Evolutionary conservation across 2,888 invertebrate genomes (phyloP).

Genomic region (Physocephala rufipes): DNA sequence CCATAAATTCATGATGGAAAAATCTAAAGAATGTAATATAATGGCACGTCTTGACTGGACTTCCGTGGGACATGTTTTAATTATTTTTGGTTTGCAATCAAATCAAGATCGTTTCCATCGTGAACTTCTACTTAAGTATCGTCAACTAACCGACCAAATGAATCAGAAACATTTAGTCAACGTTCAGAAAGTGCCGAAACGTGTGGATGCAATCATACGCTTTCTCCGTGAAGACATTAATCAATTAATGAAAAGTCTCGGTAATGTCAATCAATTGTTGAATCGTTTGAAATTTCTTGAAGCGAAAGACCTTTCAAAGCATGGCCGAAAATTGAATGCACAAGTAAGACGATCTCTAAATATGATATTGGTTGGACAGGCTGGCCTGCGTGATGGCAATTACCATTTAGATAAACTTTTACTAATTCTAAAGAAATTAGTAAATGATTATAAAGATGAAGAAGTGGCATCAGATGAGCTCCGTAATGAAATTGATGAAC

Average conservation of each 20-base stretch:
- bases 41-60: conserved; percentile 61
- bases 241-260: conserved; percentile 62
- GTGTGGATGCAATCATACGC: conserved; percentile 57
- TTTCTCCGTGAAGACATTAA: conserved; percentile 59
- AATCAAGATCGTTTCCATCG: conserved; percentile 69
- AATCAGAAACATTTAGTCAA: conserved; percentile 52
- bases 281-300: conserved; percentile 65
- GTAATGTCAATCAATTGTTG: conserved; percentile 68
- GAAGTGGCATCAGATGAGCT: conserved; percentile 64
- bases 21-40: conserved; percentile 61
- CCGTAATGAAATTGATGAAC: conserved; percentile 68
- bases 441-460: conserved; percentile 50
- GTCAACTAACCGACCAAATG: conserved; percentile 49
- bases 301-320: too few relatives aligned
- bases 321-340: conserved; percentile 65
- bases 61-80: conserved; percentile 66
- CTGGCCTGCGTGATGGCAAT: conserved; percentile 69
- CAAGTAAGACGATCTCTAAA: conserved; percentile 68
- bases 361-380: conserved; percentile 71
- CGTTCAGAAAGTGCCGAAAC: conserved; percentile 57
- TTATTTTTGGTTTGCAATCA: conserved; percentile 67
- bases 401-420: conserved; percentile 67
- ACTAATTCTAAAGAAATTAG: conserved; percentile 54
- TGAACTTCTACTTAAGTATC: conserved; percentile 65
- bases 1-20: conserved; percentile 65